A percentile compares a stretch with the other conserved stretches of the same genome.
phyloP scores from a whole-genome alignment of 2,888 invertebrate species.

The Polia nebulosa region DNA sequence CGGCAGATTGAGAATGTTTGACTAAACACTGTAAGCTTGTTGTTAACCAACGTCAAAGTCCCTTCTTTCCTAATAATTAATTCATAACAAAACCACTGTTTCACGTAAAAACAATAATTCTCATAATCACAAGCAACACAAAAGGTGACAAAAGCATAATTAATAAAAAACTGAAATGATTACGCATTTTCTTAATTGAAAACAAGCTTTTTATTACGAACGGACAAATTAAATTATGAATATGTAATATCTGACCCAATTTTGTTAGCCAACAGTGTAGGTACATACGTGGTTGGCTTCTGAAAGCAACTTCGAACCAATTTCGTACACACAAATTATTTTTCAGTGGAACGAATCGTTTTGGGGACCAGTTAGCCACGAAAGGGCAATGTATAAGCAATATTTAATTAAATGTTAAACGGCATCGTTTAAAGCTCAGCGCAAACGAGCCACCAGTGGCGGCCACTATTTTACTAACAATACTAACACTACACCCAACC shows the following conservation, averaged over 20 bases:
- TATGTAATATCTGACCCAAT: slow-evolving; percentile 54
- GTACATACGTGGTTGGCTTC: slow-evolving; percentile 28
- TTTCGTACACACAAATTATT: slow-evolving; percentile 19
- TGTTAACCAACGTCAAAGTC: neutral
- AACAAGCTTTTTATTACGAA: slow-evolving; percentile 32
- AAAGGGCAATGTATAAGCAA: slow-evolving; percentile 5
- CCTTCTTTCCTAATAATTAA: slow-evolving; percentile 12
- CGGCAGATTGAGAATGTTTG: too few species aligned
- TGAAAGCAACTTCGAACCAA: slow-evolving; percentile 29
- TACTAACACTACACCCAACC: too few species aligned
- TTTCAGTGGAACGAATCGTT: slow-evolving; percentile 19
- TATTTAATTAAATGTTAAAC: neutral
- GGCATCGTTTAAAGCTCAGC: neutral
- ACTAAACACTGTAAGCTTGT: neutral
- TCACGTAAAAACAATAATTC: slow-evolving; percentile 16
- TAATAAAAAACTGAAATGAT: slow-evolving; percentile 27
- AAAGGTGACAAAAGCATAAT: slow-evolving; percentile 3
- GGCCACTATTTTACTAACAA: too few species aligned
- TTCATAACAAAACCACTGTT: neutral
- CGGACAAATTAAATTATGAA: slow-evolving; percentile 55
- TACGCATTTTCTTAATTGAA: slow-evolving; percentile 17
- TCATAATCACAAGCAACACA: neutral
- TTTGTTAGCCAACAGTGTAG: slow-evolving; percentile 27
- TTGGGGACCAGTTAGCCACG: neutral
- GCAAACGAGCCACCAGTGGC: too few species aligned